phyloP scores from a whole-genome alignment of 2,888 invertebrate species.

The Orthosia gracilis region DNA sequence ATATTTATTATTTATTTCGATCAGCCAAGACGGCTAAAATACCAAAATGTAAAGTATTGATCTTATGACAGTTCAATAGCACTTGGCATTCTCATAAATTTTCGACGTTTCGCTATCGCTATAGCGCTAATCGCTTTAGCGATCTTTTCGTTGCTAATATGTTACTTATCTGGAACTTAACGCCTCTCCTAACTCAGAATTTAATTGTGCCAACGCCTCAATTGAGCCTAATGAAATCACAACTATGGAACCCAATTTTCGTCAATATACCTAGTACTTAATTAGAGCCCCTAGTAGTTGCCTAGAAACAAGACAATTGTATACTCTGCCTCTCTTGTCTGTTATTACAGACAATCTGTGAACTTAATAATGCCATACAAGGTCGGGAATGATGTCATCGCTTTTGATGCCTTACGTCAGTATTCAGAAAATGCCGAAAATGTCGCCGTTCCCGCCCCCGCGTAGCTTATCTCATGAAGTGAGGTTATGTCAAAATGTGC shows the following conservation, averaged over 20 bases:
- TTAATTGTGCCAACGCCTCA: too few species aligned
- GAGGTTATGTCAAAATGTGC: conserved; percentile 26
- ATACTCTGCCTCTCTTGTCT: background rate
- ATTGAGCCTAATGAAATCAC: background rate
- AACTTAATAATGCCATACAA: conserved; percentile 12
- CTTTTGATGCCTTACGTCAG: conserved; percentile 23
- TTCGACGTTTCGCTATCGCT: too few species aligned
- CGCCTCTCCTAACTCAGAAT: too few species aligned
- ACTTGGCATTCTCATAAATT: too few species aligned
- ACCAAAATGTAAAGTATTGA: too few species aligned
- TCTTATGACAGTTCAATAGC: too few species aligned
- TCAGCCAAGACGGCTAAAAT: too few species aligned
- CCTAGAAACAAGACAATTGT: background rate
- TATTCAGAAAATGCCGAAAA: conserved; percentile 24
- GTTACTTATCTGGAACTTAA: too few species aligned
- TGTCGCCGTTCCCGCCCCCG: conserved; percentile 2
- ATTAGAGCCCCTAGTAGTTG: background rate
- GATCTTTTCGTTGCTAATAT: too few species aligned
- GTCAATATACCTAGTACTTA: background rate
- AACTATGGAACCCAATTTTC: background rate
- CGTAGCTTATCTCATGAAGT: conserved; percentile 40
- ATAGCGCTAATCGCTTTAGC: too few species aligned
- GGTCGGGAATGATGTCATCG: background rate
- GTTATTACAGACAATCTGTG: conserved; percentile 4
- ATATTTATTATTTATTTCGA: too few species aligned